Evolutionary conservation across 2,797 vertebrate species (phyloP), one percentile per base, ranked within the genome.

Genomic region (Etheostoma nigrum): DNA sequence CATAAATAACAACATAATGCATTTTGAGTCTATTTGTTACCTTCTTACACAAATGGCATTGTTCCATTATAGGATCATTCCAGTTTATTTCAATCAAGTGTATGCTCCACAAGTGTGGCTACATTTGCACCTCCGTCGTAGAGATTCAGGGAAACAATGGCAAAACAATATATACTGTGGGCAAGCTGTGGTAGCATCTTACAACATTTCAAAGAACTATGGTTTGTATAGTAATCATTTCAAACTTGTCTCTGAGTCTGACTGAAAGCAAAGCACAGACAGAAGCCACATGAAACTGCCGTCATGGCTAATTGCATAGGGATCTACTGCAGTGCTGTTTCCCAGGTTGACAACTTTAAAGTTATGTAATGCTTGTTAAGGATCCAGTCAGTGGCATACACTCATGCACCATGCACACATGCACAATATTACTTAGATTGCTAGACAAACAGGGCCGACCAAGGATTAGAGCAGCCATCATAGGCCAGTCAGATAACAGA

Each of bases 391-490:
- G 74, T 53, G 70, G 55, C 79, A 78, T 55, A 55, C 67, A 65
- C 63, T 72, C 48, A 27, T 53, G 44, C 57, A 74, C 55, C 71
- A 18, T 54, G 63, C 44, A 52, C 66, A 25, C 58, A 45, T 64
- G 74, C 8, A 60, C 87, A 92, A 88, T 88, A 87, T 93, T 87
- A 93, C 82, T 89, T 86, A 90, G 81, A 91, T 88, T 87, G 75
- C 79, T 86, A 88, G 88, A 87, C 87, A 85, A 78, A 75, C 78
- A 67, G 76, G 78, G 69, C 80, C 79, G 66, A 81, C 64, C 30
- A 70, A 45, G 82, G 78, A 82, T 74, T 73, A 58, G 47, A 76
- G 42, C 84, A 75, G 77, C 76, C 73, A 75, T 70, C 67, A 81
- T 81, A 82, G 86, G 83, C 74, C 77, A 65, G 72, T 81, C 78